These are phyloP conservation scores for Echeneis naucrates DNA, from an alignment of 2,797 vertebrate species.

Conservation along the genomic window DNA sequence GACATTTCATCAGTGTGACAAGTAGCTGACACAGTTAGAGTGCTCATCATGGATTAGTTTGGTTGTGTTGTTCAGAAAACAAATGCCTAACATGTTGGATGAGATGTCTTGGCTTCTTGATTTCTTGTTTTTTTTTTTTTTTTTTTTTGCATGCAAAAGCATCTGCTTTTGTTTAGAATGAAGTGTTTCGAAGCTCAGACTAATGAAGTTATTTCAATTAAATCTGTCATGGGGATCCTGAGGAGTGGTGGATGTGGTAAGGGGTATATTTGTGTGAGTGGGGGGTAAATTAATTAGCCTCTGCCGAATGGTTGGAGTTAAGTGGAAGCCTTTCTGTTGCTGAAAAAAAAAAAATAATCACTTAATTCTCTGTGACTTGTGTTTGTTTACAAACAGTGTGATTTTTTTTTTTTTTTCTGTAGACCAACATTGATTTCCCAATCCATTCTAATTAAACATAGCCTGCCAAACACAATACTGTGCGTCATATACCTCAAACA, in stretches of 20 bases:
- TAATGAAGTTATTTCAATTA: slow-evolving; percentile 69
- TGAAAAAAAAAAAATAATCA: slow-evolving; percentile 27
- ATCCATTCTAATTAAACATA: slow-evolving; percentile 63
- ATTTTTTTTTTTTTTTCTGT: slow-evolving; percentile 50
- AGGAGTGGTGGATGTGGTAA: slow-evolving; percentile 36
- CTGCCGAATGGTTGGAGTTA: slow-evolving; percentile 49
- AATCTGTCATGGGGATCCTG: slow-evolving; percentile 52
- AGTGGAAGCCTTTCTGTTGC: slow-evolving; percentile 49
- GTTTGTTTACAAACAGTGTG: slow-evolving; percentile 62
- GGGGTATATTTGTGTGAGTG: slow-evolving; percentile 37
- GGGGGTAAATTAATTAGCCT: slow-evolving; percentile 64
- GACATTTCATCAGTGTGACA: slow-evolving; percentile 32
- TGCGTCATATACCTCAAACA: slow-evolving; percentile 40
- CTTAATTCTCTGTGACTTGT: slow-evolving; percentile 50
- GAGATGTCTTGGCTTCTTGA: not conserved
- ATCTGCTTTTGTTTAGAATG: slow-evolving; percentile 63
- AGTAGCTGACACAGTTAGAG: not conserved
- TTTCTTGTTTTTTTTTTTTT: not conserved
- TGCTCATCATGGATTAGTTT: slow-evolving; percentile 28
- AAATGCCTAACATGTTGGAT: slow-evolving; percentile 4
- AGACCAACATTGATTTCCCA: slow-evolving; percentile 52
- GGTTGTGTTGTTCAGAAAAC: slow-evolving; percentile 17
- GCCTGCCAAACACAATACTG: slow-evolving; percentile 54
- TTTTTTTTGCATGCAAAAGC: slow-evolving; percentile 22
- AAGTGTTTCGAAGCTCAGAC: slow-evolving; percentile 55